phyloP scores from a whole-genome alignment of 2,113 vertebrate species.

The Engraulis encrasicolus region DNA sequence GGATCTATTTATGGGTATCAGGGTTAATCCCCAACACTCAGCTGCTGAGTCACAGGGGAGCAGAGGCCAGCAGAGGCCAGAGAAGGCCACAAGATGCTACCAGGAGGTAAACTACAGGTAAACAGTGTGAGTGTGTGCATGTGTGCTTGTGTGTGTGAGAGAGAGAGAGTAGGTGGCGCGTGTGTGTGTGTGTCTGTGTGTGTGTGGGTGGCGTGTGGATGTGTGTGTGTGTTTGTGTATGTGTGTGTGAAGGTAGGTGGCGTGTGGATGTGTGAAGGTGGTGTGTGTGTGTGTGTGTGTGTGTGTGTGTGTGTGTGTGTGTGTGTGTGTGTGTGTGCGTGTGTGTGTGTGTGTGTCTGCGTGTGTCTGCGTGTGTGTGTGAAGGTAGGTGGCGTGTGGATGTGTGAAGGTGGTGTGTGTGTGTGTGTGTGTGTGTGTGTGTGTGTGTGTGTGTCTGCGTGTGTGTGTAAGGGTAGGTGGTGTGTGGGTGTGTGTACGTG shows the following conservation, averaged over 20 bases:
- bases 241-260: too few species aligned
- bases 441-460: too few species aligned
- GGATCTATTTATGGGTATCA: too few species aligned
- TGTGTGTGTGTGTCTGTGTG: too few species aligned
- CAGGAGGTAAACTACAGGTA: too few species aligned
- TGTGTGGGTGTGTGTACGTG: too few species aligned
- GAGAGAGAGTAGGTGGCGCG: too few species aligned
- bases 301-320: not conserved
- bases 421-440: not conserved
- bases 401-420: constrained; percentile 29
- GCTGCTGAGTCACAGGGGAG: constrained; percentile 41
- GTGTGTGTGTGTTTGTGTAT: too few species aligned
- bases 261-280: not conserved
- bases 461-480: too few species aligned
- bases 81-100: not conserved
- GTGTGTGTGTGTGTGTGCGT: not conserved
- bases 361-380: constrained; percentile 28
- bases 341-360: constrained; percentile 18
- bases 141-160: too few species aligned
- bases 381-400: not conserved
- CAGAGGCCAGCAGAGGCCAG: not conserved
- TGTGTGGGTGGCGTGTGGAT: too few species aligned
- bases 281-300: not conserved
- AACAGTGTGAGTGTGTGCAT: too few species aligned
- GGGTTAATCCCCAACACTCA: constrained; percentile 51